Conservation (phyloP, 2,888 invertebrate species). For the Tiphia femorata region DNA sequence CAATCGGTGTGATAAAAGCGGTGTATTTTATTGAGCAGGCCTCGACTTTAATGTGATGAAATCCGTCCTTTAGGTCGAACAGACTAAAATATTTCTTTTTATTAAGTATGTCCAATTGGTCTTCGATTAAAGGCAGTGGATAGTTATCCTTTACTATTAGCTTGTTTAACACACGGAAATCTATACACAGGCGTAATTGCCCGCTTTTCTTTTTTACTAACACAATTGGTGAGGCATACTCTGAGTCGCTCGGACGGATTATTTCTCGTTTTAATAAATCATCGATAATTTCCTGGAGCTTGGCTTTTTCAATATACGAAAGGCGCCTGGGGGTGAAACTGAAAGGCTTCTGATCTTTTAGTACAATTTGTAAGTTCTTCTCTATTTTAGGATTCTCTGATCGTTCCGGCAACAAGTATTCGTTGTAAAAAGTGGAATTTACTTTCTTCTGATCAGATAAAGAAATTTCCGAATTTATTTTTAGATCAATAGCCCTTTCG, state of each 20-base stretch:
- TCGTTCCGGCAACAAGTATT: neutral
- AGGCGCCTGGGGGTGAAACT: conserved; percentile 7
- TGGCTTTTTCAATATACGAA: neutral
- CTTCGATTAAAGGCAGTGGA: conserved; percentile 7
- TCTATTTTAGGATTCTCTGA: neutral
- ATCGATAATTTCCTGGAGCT: neutral
- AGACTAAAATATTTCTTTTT: neutral
- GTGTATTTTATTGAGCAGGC: conserved; percentile 4
- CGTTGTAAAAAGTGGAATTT: neutral
- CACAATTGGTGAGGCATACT: conserved; percentile 4
- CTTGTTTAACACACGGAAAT: conserved; percentile 9
- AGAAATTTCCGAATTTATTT: neutral
- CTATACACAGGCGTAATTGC: conserved; percentile 5
- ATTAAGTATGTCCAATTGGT: neutral
- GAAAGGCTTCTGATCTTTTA: conserved; percentile 1
- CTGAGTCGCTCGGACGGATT: conserved; percentile 5
- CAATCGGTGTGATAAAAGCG: conserved; percentile 1
- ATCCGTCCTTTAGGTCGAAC: conserved; percentile 12
- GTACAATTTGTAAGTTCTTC: neutral
- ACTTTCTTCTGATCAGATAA: neutral
- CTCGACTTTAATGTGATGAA: neutral
- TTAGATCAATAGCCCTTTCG: neutral
- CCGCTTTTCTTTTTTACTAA: conserved; percentile 9
- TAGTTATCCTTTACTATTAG: neutral
- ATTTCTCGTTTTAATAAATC: neutral